Base-by-base conservation (phyloP, 2,797 vertebrate genomes). In the Sebastes kiyomatsui region DNA sequence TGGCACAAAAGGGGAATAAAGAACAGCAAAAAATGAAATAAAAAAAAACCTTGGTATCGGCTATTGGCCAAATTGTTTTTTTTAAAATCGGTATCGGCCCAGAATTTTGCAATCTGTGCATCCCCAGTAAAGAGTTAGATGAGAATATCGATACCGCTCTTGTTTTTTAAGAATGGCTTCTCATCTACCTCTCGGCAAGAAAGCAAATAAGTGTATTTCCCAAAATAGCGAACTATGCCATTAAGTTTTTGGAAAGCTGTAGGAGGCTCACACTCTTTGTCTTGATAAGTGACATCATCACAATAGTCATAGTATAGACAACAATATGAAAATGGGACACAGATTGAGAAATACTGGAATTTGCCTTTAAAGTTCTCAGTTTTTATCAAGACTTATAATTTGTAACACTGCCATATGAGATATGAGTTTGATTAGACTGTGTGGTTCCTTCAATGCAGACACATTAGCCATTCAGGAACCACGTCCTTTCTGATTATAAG, bases 401-500 rank as follows among this genome's bases (percentile, higher is more conserved):
- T 3, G 25, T 23, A 35, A n/a, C 12, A 58, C 2, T 28, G 12
- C 6, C 38, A 12, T 35, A 4, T 49, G 18, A 20, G 8, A 20
- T 38, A 23, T 13, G 46, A 16, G 4, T 59, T 69, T 32, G 23
- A 38, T 71, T 65, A 20, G 42, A 33, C 27, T 30, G n/a, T 62
- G 58, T 49, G 46, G 59, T 61, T 23, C 38, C 4, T 55, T 52
- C 42, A 7, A 67, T 65, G 46, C 13, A 32, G 12, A 62, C 75
- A 65, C 16, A 25, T 16, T 30, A 49, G 49, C n/a, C 77, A 12
- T 77, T 81, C 20, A 66, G 27, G 30, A 80, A 66, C 59, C 60
- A 61, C 73, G 67, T 55, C 33, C 56, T 30, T 28, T 54, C 58
- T 49, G 2, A 75, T 52, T 32, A 32, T 60, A 49, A 68, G 30